Base-by-base conservation (phyloP, 2,113 vertebrate species). In the Chloebia gouldiae region DNA sequence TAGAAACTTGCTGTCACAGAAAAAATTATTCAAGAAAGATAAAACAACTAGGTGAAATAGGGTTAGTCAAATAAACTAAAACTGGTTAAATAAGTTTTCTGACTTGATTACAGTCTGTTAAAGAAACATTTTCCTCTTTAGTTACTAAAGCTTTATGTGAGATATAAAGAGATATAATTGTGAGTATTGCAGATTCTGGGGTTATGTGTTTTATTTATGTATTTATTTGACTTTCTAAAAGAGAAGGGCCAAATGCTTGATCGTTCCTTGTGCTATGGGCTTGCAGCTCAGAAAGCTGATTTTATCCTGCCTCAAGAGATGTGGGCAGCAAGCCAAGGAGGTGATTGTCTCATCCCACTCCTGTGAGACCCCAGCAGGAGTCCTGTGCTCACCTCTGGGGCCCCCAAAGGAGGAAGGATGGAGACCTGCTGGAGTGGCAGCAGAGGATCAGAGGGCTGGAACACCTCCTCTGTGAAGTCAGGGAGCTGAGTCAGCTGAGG, bases 261-360 rank as follows among this genome's bases (percentile, higher is more conserved):
- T 54, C 5, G 7, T 60, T 71, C 10, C 27, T 21, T 51, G 22
- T 15, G 39, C 8, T 44, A 25, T 33, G 23, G 4, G 7, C 5
- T 61, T 56, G 4, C 20, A 65, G 33, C 15, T 10, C 45, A 61
- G 33, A 78, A 81, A 35, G 7, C 9, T 11, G 45, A 50, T 13
- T 1, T 2, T 10, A n/a, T 73, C 17, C 39, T 75, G 13, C 10
- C 30, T 11, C 31, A 45, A 64, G 21, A 33, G 27, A 1, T 0
- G 0, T 23, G 35, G 4, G n/a, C 21, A 88, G 27, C 3, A 44
- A 22, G 42, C 25, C 2, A 13, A 60, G 25, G 33, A n/a, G 25
- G 39, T 39, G 39, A 2, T 53, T 40, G 5, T 37, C 3, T 37
- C 28, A 8, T 3, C 54, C 4, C 5, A 9, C 18, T 57, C 17